Percentiles rank a stretch among this genome's conserved stretches.
Evolutionary conservation across 35 echinoderm and acorn worm species (phyloP).

Genomic region (Lytechinus pictus): DNA sequence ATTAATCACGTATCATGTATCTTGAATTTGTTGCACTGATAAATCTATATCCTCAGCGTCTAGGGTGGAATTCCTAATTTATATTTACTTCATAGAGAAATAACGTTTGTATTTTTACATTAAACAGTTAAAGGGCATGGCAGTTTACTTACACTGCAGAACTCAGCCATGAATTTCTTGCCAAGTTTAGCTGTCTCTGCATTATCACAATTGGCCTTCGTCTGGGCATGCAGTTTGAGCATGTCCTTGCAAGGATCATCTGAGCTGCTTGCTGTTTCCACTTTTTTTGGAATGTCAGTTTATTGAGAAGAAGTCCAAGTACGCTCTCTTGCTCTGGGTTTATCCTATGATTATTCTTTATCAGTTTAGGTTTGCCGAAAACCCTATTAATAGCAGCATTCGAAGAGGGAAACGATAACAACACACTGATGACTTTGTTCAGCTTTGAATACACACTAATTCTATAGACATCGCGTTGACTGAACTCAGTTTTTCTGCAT

Average conservation of each 20-base stretch:
- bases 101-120: no score
- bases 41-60: no score
- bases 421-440: slow-evolving; percentile 24
- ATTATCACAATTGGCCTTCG: slow-evolving; percentile 49
- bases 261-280: neutral
- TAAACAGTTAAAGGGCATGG: no score
- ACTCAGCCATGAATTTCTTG: no score
- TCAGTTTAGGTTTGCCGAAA: slow-evolving; percentile 50
- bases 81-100: no score
- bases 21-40: no score
- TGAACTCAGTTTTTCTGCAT: slow-evolving; percentile 31
- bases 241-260: slow-evolving; percentile 28
- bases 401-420: slow-evolving; percentile 48
- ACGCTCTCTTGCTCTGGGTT: slow-evolving; percentile 50
- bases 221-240: slow-evolving; percentile 11
- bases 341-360: slow-evolving; percentile 52
- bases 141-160: no score
- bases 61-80: no score
- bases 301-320: slow-evolving; percentile 20
- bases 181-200: neutral
- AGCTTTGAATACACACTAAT: slow-evolving; percentile 16
- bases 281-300: slow-evolving; percentile 31
- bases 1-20: no score
- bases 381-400: slow-evolving; percentile 49
- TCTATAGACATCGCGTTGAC: neutral